Conservation (phyloP, 2,797 vertebrate species). For the Podarcis lilfordi region DNA sequence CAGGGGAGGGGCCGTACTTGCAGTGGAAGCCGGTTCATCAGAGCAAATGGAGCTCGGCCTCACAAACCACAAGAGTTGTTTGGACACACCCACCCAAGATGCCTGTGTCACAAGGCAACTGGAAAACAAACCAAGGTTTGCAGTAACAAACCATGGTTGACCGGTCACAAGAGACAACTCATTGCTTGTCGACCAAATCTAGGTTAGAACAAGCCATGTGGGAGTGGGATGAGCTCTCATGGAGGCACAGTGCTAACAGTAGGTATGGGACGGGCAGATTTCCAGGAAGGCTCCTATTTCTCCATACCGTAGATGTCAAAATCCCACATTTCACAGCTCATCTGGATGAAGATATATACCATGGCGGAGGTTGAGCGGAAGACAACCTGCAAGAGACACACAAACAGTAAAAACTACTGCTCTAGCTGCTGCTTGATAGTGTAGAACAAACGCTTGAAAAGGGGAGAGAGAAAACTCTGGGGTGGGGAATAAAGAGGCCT, state of each 20-base stretch:
- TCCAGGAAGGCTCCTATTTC: neutral
- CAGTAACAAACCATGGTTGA: neutral
- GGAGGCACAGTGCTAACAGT: neutral
- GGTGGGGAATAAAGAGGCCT: slow-evolving; percentile 56
- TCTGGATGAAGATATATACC: slow-evolving; percentile 99
- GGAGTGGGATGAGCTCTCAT: no score
- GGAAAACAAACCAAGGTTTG: no score
- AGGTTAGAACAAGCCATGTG: no score
- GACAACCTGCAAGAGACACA: slow-evolving; percentile 86
- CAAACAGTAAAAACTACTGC: no score
- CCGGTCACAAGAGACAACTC: no score
- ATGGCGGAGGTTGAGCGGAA: slow-evolving; percentile 97
- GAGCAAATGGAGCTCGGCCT: no score
- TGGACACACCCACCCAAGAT: no score
- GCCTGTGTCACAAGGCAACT: no score
- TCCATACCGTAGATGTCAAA: slow-evolving; percentile 96
- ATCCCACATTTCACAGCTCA: slow-evolving; percentile 99
- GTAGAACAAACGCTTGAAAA: neutral
- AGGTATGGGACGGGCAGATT: neutral
- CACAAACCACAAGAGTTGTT: no score
- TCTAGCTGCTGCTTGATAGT: no score
- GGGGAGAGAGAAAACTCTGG: neutral
- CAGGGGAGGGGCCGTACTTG: neutral
- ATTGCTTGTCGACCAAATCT: no score
- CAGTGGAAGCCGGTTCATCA: no score